Evolutionary conservation across 2,113 vertebrate species (phyloP), one percentile per base, ranked within the genome.

Genomic region (Proteles cristata): DNA sequence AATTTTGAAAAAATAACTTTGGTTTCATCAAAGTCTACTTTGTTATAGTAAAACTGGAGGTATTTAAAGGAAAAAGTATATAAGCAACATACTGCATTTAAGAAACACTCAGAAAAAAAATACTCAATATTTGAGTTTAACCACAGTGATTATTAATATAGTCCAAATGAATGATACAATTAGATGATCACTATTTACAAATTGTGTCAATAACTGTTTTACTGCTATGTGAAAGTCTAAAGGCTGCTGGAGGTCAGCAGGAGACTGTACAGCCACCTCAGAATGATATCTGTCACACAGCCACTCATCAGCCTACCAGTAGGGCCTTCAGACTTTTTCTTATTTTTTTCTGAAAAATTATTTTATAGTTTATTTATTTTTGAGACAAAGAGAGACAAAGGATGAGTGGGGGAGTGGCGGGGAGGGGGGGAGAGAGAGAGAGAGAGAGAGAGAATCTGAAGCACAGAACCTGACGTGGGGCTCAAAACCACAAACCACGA

Each of bases 41-140:
- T 85, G 31, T 48, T 88, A 43, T n/a, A 90, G 84, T 53, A 90
- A 84, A 80, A 84, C 77, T 31, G 71, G n/a, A 97, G 53, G 26
- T 74, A 43, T 31, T 58, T 76, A 68, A 31, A 61, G 43, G 81
- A 17, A 28, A 28, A 86, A n/a, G 23, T 48, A 85, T 31, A 66
- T 26, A 66, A 71, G 31, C 12, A 94, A 61, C 19, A 65, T 3
- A 65, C 50, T 66, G 17, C 26, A 83, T 23, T 25, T 65, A 83
- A 16, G 16, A 97, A 80, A 15, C 68, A 8, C 45, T 71, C 5
- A 69, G 58, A 94, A 95, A 89, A 95, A 94, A n/a, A 8, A 77
- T 15, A 93, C 1, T 7, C 21, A 71, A 53, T 14, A 65, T 76
- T 33, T 83, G 79, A 66, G 12, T 65, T 87, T 74, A 65, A 86